Evolutionary conservation across 2,113 vertebrate genomes (phyloP), one percentile per base, ranked within the genome.

Genomic region (Anhinga rufa): DNA sequence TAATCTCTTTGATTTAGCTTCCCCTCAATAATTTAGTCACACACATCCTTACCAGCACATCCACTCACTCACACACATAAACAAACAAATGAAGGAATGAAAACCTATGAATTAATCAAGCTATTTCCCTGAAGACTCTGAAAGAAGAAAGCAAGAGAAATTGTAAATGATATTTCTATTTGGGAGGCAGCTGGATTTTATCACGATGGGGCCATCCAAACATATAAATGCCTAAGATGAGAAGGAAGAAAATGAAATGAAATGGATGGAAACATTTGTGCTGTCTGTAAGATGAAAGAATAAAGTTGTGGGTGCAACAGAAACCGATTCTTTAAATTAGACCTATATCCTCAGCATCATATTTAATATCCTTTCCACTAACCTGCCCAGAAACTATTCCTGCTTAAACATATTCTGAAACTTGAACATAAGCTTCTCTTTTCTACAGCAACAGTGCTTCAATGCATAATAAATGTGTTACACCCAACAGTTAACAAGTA

Each of bases 61-160:
- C 80, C 75, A 52, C 86, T 90, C 82, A 52, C 66, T 84, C 85
- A 74, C 44, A 36, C 34, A 58, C 64, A 87, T 32, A 64, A 82
- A 88, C 86, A 87, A 94, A 96, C 64, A 90, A 92, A 92, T 40
- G 84, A 80, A 96, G 90, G 92, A 72, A 83, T 34, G 88, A 86
- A 86, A 95, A 70, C n/a, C 72, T 88, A 84, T 76, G 82, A 88
- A 86, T 97, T 95, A 94, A 95, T 92, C 79, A 79, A 82, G 54
- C 17, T 76, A 48, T 82, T 76, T 81, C 88, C 92, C 95, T 79
- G 38, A 64, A 88, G 82, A 80, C 70, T 90, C 61, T n/a, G 66
- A 79, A 49, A 91, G 90, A 88, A 77, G n/a, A 84, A 72, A 91
- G 83, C n/a, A 77, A 86, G 42, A 77, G 64, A 79, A 93, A 96